Conservation (phyloP, 2,797 vertebrate species). For the Gila robusta region DNA sequence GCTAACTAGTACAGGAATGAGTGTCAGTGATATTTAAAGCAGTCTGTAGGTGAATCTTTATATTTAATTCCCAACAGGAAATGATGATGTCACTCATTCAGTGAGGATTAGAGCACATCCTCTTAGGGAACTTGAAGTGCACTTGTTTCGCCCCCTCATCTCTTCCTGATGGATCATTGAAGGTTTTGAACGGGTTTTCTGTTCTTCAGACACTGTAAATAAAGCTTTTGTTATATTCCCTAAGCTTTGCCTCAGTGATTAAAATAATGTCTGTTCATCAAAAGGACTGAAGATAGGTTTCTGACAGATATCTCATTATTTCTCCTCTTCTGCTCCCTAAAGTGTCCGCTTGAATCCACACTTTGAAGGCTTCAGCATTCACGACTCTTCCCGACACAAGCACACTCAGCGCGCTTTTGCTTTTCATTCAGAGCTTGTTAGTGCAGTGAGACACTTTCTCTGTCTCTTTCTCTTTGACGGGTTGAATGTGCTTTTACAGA, state of each 20-base stretch:
- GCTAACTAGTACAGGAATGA: background rate
- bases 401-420: background rate
- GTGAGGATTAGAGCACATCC: conserved; percentile 4
- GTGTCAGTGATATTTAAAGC: background rate
- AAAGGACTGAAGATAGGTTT: background rate
- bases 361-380: conserved; percentile 3
- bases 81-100: background rate
- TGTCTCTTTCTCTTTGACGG: background rate
- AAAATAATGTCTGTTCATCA: conserved; percentile 10
- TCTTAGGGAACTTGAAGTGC: conserved; percentile 18
- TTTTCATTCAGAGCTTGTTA: conserved; percentile 15
- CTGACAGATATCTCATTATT: conserved; percentile 34
- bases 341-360: conserved; percentile 19
- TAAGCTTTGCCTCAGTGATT: background rate
- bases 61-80: background rate
- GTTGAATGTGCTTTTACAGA: conserved; percentile 34
- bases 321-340: background rate
- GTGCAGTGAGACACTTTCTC: conserved; percentile 3
- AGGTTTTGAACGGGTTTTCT: conserved; percentile 9
- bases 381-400: background rate
- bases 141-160: conserved; percentile 15
- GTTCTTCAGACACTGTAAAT: conserved; percentile 7
- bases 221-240: background rate
- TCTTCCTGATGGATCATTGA: conserved; percentile 7
- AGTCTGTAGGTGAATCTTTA: background rate